Evolutionary conservation across 2,888 invertebrate genomes (phyloP).

Genomic region (Hanleya hanleyi): DNA sequence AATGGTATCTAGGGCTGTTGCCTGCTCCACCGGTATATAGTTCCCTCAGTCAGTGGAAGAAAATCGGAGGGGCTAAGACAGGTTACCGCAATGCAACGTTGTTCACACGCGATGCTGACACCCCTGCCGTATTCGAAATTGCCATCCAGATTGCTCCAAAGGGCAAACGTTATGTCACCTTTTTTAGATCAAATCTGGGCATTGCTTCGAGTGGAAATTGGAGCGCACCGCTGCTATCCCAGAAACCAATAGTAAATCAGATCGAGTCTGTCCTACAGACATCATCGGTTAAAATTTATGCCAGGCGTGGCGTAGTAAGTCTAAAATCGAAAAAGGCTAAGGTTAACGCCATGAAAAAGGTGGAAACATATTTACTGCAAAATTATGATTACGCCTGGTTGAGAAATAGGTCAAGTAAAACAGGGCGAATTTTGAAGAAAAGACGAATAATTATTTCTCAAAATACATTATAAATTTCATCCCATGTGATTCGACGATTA

Average conservation of each 20-base stretch:
- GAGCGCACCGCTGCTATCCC: background rate
- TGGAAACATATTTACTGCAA: background rate
- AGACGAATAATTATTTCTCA: background rate
- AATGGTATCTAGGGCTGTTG: background rate
- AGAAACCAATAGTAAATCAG: background rate
- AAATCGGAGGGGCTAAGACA: background rate
- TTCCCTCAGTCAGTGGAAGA: background rate
- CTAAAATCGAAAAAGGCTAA: background rate
- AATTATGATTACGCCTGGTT: background rate
- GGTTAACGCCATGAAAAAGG: background rate
- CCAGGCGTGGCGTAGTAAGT: background rate
- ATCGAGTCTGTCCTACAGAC: background rate
- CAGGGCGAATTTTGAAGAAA: background rate
- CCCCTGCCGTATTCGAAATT: background rate
- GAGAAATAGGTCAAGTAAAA: background rate
- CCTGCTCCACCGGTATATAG: background rate
- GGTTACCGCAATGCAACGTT: background rate
- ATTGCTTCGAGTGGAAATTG: background rate
- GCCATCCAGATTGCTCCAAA: background rate
- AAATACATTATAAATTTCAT: background rate
- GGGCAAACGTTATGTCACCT: background rate
- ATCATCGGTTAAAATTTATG: background rate
- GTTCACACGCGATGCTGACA: background rate
- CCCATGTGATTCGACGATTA: too few species aligned
- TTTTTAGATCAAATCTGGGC: background rate